Base-by-base conservation (phyloP, 2,888 invertebrate genomes). In the Drosophila sordidula region DNA sequence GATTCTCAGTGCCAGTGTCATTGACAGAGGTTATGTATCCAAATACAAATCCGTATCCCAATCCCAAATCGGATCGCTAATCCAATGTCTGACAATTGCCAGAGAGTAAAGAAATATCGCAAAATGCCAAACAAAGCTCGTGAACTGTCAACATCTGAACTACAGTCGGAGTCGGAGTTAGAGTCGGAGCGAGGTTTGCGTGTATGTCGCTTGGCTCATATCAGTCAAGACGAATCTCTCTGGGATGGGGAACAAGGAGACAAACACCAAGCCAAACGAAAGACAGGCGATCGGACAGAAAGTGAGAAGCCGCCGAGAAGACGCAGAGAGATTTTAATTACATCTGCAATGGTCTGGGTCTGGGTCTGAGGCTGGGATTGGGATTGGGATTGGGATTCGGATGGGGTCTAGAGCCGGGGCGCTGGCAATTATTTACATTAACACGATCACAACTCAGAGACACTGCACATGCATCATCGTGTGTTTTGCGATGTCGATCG, bases 351-450 rank as follows among this genome's bases (percentile, higher is more conserved):
- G 73, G 73, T 36, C 34, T 55, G 45, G 41, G 45, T 55, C 16
- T 51, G 39, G n/a, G 39, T 36, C 3, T 70, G 47, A 16, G 8
- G 26, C 42, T 57, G 32, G 52, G 6, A 29, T 8, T 55, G 47
- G 63, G 9, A 42, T 8, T 34, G 36, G 44, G 11, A 26, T 41
- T 36, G 26, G 29, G 36, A 12, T 2, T 50, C 22, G 14, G 26
- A 26, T 38, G 47, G 41, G 14, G n/a, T 26, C 12, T 45, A 41
- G 49, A 36, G 47, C 51, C 58, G 70, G 56, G 70, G 72, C 72
- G 64, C 85, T 90, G 89, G 90, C 90, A 90, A 90, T 91, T 90
- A 90, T 90, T 90, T 90, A 91, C 90, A 90, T 90, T 91, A 91
- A 91, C 91, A 91, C 90, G 91, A 91, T 90, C 91, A 90, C 90